Evolutionary conservation across 64 coral and sea anemone genomes (phyloP).

Genomic region (Orbicella faveolata): DNA sequence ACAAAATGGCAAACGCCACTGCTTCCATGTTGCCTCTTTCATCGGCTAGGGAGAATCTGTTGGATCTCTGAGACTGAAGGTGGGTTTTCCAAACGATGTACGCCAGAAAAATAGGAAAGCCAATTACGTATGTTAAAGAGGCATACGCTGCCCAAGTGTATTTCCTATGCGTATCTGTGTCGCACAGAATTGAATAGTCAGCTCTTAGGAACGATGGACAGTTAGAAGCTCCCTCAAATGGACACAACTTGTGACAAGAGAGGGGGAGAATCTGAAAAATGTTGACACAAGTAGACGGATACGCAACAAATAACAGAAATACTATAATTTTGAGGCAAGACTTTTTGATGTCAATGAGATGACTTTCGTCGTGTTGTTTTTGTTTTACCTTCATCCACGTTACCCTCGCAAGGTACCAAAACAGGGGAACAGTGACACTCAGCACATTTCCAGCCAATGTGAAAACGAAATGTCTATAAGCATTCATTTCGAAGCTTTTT

Average conservation of each 20-base stretch:
- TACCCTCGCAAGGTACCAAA: slow-evolving; percentile 5
- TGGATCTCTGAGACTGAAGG: background rate
- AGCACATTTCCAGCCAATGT: background rate
- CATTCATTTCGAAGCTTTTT: background rate
- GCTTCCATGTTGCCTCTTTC: background rate
- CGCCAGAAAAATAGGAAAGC: background rate
- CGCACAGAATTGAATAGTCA: slow-evolving; percentile 25
- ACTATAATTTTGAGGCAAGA: background rate
- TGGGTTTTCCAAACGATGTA: slow-evolving; percentile 18
- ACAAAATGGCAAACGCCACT: background rate
- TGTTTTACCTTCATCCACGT: background rate
- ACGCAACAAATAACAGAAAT: slow-evolving; percentile 30
- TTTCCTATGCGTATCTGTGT: background rate
- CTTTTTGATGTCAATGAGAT: background rate
- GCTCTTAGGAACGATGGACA: slow-evolving; percentile 11
- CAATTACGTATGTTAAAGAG: background rate
- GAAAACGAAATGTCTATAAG: slow-evolving; percentile 8
- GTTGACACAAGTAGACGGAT: slow-evolving; percentile 16
- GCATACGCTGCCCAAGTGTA: background rate
- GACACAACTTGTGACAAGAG: slow-evolving; percentile 36
- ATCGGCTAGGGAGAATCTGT: background rate
- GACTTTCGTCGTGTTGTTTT: background rate
- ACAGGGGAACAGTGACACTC: background rate
- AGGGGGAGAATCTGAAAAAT: slow-evolving; percentile 31
- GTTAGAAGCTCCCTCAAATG: background rate